Conservation (phyloP, 2,888 invertebrate genomes). For the Pachliopta kotzebuea region DNA sequence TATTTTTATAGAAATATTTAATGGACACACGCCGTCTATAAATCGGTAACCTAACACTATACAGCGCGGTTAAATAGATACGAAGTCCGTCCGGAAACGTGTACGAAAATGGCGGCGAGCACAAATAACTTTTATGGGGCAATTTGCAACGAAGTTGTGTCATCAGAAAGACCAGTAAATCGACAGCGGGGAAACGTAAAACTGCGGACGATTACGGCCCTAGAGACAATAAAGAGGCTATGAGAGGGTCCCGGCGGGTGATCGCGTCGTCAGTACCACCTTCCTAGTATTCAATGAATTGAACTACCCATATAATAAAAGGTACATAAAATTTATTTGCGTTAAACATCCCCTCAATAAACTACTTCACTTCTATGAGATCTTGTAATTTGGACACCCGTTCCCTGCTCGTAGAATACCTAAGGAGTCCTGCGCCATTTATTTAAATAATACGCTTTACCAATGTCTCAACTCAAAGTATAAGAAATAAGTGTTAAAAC, state of each 20-base stretch:
- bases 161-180: slow-evolving; percentile 68
- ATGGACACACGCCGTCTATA: neutral
- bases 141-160: slow-evolving; percentile 68
- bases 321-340: neutral
- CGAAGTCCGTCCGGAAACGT: slow-evolving; percentile 36
- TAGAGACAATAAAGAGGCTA: slow-evolving; percentile 61
- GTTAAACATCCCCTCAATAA: neutral
- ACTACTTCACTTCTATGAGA: neutral
- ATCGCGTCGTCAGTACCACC: slow-evolving; percentile 41
- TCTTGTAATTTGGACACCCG: too few relatives aligned
- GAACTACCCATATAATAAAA: neutral
- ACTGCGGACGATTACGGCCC: slow-evolving; percentile 55
- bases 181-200: slow-evolving; percentile 55
- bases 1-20: neutral
- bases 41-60: slow-evolving; percentile 18
- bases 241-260: slow-evolving; percentile 56
- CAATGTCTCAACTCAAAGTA: neutral
- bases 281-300: slow-evolving; percentile 11
- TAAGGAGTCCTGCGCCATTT: neutral
- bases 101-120: slow-evolving; percentile 49
- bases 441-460: neutral
- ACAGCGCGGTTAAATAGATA: slow-evolving; percentile 19
- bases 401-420: neutral
- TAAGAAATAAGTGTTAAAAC: neutral
- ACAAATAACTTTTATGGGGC: slow-evolving; percentile 74